phyloP scores from a whole-genome alignment of 2,113 vertebrate species.

The Climacteris rufus region DNA sequence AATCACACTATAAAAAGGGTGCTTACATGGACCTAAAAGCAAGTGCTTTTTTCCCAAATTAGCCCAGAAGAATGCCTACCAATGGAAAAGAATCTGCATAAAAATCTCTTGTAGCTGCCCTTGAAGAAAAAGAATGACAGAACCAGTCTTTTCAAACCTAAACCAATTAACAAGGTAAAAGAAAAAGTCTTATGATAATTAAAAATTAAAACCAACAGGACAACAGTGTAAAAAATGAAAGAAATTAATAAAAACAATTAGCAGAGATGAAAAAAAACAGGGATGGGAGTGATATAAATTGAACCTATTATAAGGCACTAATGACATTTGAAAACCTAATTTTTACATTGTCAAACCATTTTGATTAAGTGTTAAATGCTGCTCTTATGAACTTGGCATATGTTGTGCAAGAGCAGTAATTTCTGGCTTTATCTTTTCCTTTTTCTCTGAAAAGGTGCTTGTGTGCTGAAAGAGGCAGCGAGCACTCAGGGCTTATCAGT shows the following conservation, averaged over 20 bases:
- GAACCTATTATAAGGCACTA: conserved; percentile 71
- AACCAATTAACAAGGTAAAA: conserved; percentile 60
- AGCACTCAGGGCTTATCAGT: not conserved
- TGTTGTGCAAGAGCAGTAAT: conserved; percentile 44
- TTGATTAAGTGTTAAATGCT: conserved; percentile 71
- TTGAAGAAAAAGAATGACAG: conserved; percentile 39
- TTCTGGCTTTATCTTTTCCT: conserved; percentile 18
- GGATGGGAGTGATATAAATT: conserved; percentile 71
- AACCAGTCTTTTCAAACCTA: conserved; percentile 24
- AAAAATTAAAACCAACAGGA: conserved; percentile 76
- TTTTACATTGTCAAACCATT: conserved; percentile 73
- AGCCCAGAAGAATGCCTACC: not conserved
- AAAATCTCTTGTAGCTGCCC: not conserved
- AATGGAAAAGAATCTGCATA: not conserved
- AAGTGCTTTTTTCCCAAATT: not conserved
- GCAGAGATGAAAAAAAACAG: conserved; percentile 55
- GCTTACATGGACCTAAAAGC: not conserved
- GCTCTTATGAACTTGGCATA: conserved; percentile 54
- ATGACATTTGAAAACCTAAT: conserved; percentile 75
- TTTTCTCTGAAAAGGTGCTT: conserved; percentile 41
- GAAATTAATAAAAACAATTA: conserved; percentile 74
- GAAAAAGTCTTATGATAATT: conserved; percentile 60
- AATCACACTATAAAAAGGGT: conserved; percentile 5
- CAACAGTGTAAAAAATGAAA: conserved; percentile 76
- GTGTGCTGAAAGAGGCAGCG: not conserved